These are phyloP conservation scores for Anguilla rostrata DNA, from an alignment of 2,113 vertebrate species.

Conservation along the genomic window DNA sequence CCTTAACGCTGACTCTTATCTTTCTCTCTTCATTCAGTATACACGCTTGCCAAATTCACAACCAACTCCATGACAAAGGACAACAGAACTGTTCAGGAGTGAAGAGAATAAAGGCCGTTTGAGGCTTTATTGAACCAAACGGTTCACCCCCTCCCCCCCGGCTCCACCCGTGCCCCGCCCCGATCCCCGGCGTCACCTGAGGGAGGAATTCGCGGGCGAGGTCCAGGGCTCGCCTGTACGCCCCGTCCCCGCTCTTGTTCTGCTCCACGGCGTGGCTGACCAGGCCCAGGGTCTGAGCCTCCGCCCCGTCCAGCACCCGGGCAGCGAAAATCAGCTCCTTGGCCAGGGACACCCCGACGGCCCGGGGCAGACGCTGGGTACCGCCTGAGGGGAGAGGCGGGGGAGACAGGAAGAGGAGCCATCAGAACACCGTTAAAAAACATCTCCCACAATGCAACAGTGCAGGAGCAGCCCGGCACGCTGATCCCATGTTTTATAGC, in stretches of 20 bases:
- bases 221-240: conserved; percentile 85
- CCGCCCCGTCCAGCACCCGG: conserved; percentile 80
- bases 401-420: neutral
- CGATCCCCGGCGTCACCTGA: conserved; percentile 72
- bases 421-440: neutral
- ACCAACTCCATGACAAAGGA: no score
- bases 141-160: no score
- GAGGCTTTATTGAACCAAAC: no score
- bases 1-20: no score
- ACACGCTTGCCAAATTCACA: no score
- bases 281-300: conserved; percentile 83
- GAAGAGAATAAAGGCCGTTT: no score
- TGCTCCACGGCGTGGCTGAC: conserved; percentile 89
- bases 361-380: conserved; percentile 88
- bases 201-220: conserved; percentile 89
- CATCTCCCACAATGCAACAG: neutral
- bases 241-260: conserved; percentile 86
- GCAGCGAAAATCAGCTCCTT: conserved; percentile 97
- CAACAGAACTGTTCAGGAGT: no score
- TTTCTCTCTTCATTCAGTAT: no score
- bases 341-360: conserved; percentile 82
- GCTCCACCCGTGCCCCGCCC: no score
- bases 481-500: neutral
- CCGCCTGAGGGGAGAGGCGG: conserved; percentile 72
- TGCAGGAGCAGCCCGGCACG: neutral